A percentile compares a stretch with the other conserved stretches of the same genome.
Conservation (phyloP, 2,888 invertebrate genomes). For the Onchidella celtica region DNA sequence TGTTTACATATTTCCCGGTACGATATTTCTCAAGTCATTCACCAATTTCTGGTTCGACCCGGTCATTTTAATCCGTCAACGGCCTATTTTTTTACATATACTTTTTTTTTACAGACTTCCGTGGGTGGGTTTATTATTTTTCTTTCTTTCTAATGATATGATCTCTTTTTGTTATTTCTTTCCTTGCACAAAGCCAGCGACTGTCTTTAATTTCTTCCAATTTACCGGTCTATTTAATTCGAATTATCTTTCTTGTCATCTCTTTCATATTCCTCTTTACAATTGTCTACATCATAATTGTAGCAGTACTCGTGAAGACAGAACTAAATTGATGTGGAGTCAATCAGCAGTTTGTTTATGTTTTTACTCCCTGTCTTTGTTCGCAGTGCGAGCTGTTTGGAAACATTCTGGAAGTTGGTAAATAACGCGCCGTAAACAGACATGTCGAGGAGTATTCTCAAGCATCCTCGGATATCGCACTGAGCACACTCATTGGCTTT, state of each 20-base stretch:
- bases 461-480: not conserved
- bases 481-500: conserved; percentile 27
- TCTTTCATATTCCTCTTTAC: not conserved
- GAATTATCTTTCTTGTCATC: not conserved
- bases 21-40: not conserved
- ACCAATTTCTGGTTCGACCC: no score
- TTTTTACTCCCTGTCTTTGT: not conserved
- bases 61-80: no score
- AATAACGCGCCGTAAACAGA: not conserved
- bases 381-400: conserved; percentile 5
- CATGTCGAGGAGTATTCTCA: not conserved
- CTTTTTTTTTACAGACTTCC: no score
- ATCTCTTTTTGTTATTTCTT: no score
- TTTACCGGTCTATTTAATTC: not conserved
- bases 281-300: no score
- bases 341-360: not conserved
- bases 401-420: conserved; percentile 20
- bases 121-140: no score
- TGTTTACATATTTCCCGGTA: not conserved
- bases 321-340: conserved; percentile 6
- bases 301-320: not conserved
- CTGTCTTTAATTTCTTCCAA: not conserved
- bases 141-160: no score
- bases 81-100: no score
- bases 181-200: no score